Evolutionary conservation across 1,140 invertebrate species (phyloP).

Genomic region (Leptopilina boulardi): DNA sequence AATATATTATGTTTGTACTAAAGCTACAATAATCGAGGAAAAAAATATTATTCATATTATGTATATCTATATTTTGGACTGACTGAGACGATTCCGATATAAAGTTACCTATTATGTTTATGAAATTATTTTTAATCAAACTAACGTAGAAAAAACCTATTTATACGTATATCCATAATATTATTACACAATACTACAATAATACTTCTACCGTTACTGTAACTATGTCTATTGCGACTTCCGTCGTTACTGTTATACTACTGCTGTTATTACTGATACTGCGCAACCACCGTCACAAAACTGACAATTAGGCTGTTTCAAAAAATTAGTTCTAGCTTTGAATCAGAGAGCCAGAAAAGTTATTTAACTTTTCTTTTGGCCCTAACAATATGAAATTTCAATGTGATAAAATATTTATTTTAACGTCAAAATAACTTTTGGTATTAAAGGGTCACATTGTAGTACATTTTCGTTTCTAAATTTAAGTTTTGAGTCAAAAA

Average conservation of each 20-base stretch:
- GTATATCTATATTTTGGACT: slow-evolving; percentile 32
- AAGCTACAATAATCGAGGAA: background rate
- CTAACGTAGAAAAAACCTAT: slow-evolving; percentile 71
- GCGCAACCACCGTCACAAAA: slow-evolving; percentile 39
- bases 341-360: too few relatives aligned
- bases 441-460: too few relatives aligned
- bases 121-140: slow-evolving; percentile 73
- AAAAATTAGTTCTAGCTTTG: background rate
- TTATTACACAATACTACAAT: slow-evolving; percentile 48
- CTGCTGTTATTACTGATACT: slow-evolving; percentile 39
- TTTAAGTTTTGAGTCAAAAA: too few relatives aligned
- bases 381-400: too few relatives aligned
- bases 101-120: slow-evolving; percentile 74
- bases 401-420: too few relatives aligned
- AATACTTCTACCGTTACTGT: slow-evolving; percentile 26
- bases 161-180: slow-evolving; percentile 70
- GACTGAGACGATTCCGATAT: slow-evolving; percentile 62
- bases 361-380: too few relatives aligned
- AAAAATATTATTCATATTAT: too few relatives aligned
- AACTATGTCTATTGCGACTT: slow-evolving; percentile 23
- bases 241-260: slow-evolving; percentile 28
- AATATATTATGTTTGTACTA: too few relatives aligned
- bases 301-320: background rate
- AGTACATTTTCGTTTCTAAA: too few relatives aligned
- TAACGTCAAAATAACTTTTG: too few relatives aligned